phyloP scores from a whole-genome alignment of 2,888 invertebrate species.

The Ichneumoninae sp. region DNA sequence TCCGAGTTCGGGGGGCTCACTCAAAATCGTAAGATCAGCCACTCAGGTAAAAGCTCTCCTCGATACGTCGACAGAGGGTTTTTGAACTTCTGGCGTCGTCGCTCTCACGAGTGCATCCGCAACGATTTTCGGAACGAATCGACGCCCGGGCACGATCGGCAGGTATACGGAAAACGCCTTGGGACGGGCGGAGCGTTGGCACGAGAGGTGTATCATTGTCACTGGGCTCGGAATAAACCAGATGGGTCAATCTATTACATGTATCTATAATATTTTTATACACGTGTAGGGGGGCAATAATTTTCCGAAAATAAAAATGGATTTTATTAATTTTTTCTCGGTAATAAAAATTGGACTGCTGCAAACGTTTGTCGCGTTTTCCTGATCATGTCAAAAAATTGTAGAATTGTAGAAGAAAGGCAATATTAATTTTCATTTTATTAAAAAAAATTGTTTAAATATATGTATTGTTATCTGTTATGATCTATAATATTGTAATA shows the following conservation, averaged over 20 bases:
- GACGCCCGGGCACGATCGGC: background rate
- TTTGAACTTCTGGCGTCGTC: slow-evolving; percentile 21
- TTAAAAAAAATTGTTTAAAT: no score
- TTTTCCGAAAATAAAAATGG: no score
- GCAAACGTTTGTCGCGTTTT: no score
- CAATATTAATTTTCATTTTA: no score
- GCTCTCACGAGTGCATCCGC: slow-evolving; percentile 14
- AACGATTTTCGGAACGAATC: slow-evolving; percentile 25
- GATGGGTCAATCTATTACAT: background rate
- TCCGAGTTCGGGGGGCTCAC: slow-evolving; percentile 31
- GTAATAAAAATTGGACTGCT: no score
- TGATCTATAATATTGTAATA: background rate
- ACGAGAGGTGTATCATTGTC: slow-evolving; percentile 15
- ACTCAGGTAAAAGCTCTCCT: slow-evolving; percentile 50
- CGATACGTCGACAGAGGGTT: slow-evolving; percentile 13
- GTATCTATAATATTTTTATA: background rate
- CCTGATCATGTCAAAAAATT: no score
- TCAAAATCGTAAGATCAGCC: slow-evolving; percentile 25
- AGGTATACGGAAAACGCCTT: slow-evolving; percentile 19
- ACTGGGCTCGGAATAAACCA: background rate
- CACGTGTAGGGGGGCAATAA: no score
- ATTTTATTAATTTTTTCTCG: no score
- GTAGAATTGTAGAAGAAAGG: no score
- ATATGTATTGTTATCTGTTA: no score
- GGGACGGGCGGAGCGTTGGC: slow-evolving; percentile 5